Conservation (phyloP, 2,113 vertebrate genomes). For the Nothoprocta perdicaria region DNA sequence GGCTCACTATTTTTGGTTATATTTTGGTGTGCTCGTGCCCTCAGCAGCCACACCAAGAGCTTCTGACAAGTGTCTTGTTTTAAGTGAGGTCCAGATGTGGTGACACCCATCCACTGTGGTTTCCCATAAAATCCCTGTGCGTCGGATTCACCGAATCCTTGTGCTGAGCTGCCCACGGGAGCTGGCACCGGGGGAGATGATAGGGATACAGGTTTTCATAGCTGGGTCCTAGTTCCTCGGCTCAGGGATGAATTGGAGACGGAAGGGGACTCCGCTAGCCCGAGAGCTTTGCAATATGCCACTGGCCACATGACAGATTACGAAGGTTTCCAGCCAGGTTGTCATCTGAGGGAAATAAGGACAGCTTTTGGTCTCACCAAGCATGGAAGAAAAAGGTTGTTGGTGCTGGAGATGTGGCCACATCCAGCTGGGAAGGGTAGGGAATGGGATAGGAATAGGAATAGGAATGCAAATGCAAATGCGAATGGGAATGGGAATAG, state of each 20-base stretch:
- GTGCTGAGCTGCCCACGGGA: background rate
- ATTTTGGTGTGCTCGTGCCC: no score
- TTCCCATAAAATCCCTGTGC: background rate
- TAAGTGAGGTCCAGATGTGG: background rate
- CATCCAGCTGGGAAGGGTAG: background rate
- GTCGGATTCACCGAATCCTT: background rate
- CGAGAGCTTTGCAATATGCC: background rate
- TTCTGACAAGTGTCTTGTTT: background rate
- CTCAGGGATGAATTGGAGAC: background rate
- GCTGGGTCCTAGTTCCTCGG: background rate
- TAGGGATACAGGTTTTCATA: rapidly evolving
- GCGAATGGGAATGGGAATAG: no score
- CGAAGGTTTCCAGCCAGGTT: background rate
- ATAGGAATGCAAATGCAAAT: no score
- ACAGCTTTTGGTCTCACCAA: background rate
- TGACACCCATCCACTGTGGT: rapidly evolving
- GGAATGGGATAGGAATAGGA: no score
- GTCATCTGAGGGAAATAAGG: background rate
- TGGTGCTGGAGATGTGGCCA: background rate
- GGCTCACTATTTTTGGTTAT: background rate
- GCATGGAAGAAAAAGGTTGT: background rate
- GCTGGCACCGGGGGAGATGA: background rate
- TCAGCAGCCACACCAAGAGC: rapidly evolving
- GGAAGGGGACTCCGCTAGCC: background rate
- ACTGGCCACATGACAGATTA: rapidly evolving